Evolutionary conservation across 2,797 vertebrate genomes (phyloP), one percentile per base, ranked within the genome.

Genomic region (Tokudaia tokunoshimensis): DNA sequence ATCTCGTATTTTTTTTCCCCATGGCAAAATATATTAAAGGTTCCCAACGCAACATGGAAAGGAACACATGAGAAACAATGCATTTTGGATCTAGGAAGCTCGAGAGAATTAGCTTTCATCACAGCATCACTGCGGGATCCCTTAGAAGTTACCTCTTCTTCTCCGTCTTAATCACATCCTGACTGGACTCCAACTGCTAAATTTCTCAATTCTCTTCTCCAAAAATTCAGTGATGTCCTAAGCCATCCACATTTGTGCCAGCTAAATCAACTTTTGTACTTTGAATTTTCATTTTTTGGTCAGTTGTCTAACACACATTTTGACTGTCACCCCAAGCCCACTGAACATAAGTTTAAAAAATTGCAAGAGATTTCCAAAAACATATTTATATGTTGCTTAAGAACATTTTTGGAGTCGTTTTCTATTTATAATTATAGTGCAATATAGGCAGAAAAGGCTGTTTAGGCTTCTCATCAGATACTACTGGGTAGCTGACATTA

Each of bases 1-100:
- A 74, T 72, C 61, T 81, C 59, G 50, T 94, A 52, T 74, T 91
- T 97, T 95, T 95, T 80, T 47, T 96, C 89, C 63, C 3, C 63
- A 8, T 59, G 61, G 17, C 47, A 94, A 72, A 96, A 82, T 76
- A 17, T 80, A 3, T 80, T 96, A 89, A 92, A 92, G 81, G 74
- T 95, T 92, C n/a, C 89, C 89, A 92, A 75, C 5, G 6, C 22
- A 70, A 85, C 37, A 65, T n/a, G 78, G 57, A 89, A 82, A 85
- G 55, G 34, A 82, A 82, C 50, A 79, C 37, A 80, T 93, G 37
- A 24, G 61, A 86, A 96, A 94, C 8, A 70, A 37, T 8, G 8
- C 31, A 50, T 29, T 94, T 65, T n/a, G 55, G 34, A 93, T 72
- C 24, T 8, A 34, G 34, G 47, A 31, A 0, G 17, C 31, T 91